A percentile compares a stretch with the other conserved stretches of the same genome.
phyloP scores from a whole-genome alignment of 37 sponge, comb jelly and placozoan species.

The Lycopodina hypogea region DNA sequence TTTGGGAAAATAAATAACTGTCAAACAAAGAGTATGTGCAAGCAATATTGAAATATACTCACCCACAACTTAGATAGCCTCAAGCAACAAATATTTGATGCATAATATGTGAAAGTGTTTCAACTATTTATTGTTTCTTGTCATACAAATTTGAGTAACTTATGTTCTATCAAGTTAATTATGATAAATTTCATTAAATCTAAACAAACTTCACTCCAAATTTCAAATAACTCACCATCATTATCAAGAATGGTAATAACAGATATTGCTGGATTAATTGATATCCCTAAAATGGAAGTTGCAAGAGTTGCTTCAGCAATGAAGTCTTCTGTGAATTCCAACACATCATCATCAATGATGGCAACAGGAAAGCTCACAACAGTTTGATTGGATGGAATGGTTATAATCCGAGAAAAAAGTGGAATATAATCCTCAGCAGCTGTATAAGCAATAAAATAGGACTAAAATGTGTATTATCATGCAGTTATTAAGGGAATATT shows the following conservation, averaged over 20 bases:
- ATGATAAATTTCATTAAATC: too few species aligned
- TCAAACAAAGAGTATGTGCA: too few species aligned
- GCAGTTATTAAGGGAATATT: background rate
- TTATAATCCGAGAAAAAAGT: background rate
- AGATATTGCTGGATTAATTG: background rate
- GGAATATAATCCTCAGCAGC: background rate
- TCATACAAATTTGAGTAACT: too few species aligned
- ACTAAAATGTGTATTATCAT: too few species aligned
- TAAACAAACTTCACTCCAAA: too few species aligned
- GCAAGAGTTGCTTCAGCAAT: background rate
- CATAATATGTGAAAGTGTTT: too few species aligned
- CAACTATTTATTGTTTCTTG: too few species aligned
- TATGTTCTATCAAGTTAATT: too few species aligned
- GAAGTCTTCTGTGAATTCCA: background rate
- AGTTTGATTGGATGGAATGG: background rate
- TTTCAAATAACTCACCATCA: constrained; percentile 9
- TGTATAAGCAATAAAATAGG: background rate
- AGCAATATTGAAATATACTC: too few species aligned
- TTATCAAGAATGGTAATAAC: constrained; percentile 1
- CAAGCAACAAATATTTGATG: too few species aligned
- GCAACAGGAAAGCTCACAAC: background rate
- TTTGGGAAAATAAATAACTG: too few species aligned
- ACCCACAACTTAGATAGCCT: too few species aligned
- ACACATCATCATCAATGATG: background rate
- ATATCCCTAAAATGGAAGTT: background rate